Percentiles rank a stretch among this genome's conserved stretches.
Conservation (phyloP, 2,113 vertebrate species). For the Emydocephalus ijimae region DNA sequence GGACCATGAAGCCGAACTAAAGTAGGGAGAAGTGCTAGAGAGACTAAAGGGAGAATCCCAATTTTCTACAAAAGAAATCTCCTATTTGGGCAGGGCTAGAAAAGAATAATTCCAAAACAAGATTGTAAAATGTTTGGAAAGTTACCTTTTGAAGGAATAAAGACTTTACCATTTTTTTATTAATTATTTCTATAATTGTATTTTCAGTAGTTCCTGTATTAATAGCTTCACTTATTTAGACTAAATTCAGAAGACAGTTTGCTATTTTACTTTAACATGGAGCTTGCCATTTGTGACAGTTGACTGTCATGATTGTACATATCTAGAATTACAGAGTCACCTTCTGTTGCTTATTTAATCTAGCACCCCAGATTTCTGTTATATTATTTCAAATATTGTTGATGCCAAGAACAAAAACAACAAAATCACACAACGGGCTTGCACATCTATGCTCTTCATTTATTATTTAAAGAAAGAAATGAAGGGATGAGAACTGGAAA, state of each 20-base stretch:
- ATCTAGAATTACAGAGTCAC: background rate
- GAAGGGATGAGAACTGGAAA: background rate
- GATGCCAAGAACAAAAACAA: background rate
- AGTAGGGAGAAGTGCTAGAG: slow-evolving; percentile 10
- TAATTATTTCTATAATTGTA: slow-evolving; percentile 1
- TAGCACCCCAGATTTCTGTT: background rate
- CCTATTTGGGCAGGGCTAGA: slow-evolving; percentile 61
- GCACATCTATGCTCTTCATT: background rate
- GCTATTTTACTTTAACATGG: background rate
- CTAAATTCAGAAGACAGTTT: background rate
- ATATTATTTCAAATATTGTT: background rate
- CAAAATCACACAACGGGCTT: background rate
- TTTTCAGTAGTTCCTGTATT: background rate
- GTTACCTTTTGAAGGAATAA: slow-evolving; percentile 26
- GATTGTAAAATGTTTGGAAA: slow-evolving; percentile 49
- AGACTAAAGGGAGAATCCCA: slow-evolving; percentile 50
- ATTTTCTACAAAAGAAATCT: slow-evolving; percentile 54
- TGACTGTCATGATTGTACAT: background rate
- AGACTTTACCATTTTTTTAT: background rate
- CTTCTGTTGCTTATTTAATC: background rate
- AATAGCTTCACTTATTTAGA: background rate
- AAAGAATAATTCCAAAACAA: slow-evolving; percentile 60
- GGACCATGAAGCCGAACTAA: slow-evolving; percentile 22
- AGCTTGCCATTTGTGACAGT: background rate
- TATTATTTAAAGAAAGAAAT: background rate